A percentile compares a stretch with the other conserved stretches of the same genome.
Evolutionary conservation across 2,113 vertebrate species (phyloP).

Genomic region (Amblyopsis rosae): DNA sequence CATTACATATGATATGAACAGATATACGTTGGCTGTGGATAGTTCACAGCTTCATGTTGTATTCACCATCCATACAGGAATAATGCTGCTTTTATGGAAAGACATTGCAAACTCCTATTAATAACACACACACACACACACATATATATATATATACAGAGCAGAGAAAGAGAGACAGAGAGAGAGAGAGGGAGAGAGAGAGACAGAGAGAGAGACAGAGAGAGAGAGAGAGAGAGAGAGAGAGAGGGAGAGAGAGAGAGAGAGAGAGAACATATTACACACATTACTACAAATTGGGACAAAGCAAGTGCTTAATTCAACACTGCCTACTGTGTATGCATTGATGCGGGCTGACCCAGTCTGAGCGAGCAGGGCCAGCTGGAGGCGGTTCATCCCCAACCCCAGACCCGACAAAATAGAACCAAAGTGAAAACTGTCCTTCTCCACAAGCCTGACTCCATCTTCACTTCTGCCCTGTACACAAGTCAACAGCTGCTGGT

Average conservation of each 20-base stretch:
- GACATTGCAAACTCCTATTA: too few species aligned
- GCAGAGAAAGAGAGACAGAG: not conserved
- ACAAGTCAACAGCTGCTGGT: slow-evolving; percentile 15
- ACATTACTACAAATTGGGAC: slow-evolving; percentile 28
- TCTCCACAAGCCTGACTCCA: slow-evolving; percentile 52
- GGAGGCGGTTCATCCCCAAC: slow-evolving; percentile 34
- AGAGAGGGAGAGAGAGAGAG: slow-evolving; percentile 36
- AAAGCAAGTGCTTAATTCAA: slow-evolving; percentile 1
- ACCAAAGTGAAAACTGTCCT: slow-evolving; percentile 75
- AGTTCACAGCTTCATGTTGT: not conserved
- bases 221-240: not conserved
- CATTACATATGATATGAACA: not conserved
- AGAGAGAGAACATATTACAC: slow-evolving; percentile 37
- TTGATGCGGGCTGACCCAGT: slow-evolving; percentile 49
- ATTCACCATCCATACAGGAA: not conserved
- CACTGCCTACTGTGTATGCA: slow-evolving; percentile 59
- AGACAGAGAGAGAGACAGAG: slow-evolving; percentile 29
- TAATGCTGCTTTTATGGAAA: not conserved
- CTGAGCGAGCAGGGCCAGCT: slow-evolving; percentile 48
- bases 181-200: slow-evolving; percentile 22
- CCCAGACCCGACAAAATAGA: slow-evolving; percentile 7
- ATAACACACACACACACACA: slow-evolving; percentile 1
- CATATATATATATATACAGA: not conserved
- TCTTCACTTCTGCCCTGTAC: slow-evolving; percentile 48
- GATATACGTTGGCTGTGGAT: too few species aligned